phyloP scores from a whole-genome alignment of 2,888 invertebrate species.

The Diadromus collaris region DNA sequence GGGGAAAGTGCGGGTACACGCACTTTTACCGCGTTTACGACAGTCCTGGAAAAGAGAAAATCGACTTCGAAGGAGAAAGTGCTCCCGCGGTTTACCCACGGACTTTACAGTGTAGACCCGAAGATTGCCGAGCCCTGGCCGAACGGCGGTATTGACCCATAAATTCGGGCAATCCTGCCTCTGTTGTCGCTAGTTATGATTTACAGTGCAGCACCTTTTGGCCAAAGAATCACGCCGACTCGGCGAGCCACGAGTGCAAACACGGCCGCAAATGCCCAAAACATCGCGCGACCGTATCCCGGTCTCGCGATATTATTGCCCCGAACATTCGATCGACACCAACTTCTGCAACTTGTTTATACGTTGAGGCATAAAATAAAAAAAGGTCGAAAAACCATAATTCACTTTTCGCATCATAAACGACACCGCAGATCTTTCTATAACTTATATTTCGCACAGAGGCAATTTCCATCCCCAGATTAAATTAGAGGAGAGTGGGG shows the following conservation, averaged over 20 bases:
- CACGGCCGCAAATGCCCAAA: slow-evolving; percentile 71
- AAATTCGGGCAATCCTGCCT: slow-evolving; percentile 66
- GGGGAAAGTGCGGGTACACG: slow-evolving; percentile 37
- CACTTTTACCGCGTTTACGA: slow-evolving; percentile 46
- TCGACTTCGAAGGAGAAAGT: slow-evolving; percentile 48
- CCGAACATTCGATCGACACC: slow-evolving; percentile 2
- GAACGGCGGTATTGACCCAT: slow-evolving; percentile 69
- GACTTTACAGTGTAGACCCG: slow-evolving; percentile 10
- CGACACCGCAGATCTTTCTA: not conserved
- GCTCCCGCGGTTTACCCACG: slow-evolving; percentile 35
- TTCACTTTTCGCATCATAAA: slow-evolving; percentile 25
- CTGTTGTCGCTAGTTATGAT: slow-evolving; percentile 65
- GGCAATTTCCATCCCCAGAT: not conserved
- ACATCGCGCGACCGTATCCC: slow-evolving; percentile 61
- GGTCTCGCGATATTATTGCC: not conserved
- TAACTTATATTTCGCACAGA: no score
- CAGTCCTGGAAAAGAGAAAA: slow-evolving; percentile 28
- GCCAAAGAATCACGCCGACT: slow-evolving; percentile 51
- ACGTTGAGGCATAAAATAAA: not conserved
- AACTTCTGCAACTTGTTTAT: not conserved
- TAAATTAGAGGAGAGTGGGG: no score
- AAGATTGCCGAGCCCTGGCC: not conserved
- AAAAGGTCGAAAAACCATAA: slow-evolving; percentile 8
- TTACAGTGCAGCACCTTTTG: slow-evolving; percentile 66
- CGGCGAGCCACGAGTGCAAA: slow-evolving; percentile 65